phyloP scores from a whole-genome alignment of 2,113 vertebrate species.

The Spilogale gracilis region DNA sequence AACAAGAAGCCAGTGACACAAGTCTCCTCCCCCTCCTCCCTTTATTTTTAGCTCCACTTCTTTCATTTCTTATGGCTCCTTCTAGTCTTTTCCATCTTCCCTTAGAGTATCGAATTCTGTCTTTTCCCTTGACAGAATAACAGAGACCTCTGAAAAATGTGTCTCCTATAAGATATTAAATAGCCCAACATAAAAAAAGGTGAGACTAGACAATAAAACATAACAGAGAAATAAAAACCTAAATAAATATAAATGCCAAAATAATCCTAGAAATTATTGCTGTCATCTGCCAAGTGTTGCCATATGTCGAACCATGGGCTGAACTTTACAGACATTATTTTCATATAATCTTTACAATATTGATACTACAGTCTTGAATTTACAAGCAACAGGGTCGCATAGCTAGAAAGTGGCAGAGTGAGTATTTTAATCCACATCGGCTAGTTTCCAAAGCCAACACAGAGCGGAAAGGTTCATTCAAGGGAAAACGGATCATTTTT shows the following conservation, averaged over 20 bases:
- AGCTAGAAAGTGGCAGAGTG: background rate
- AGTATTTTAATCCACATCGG: constrained; percentile 14
- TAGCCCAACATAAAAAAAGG: background rate
- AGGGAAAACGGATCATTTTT: constrained; percentile 31
- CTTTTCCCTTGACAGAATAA: background rate
- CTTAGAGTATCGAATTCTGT: background rate
- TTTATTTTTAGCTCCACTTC: background rate
- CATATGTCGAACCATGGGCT: background rate
- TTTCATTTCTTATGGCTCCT: background rate
- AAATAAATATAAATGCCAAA: background rate
- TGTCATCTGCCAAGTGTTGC: background rate
- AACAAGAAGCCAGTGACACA: background rate
- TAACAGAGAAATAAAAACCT: background rate
- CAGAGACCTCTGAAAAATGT: background rate
- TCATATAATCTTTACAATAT: background rate
- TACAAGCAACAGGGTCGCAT: background rate
- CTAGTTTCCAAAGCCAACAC: constrained; percentile 23
- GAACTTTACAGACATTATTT: background rate
- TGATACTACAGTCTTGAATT: background rate
- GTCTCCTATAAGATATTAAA: background rate
- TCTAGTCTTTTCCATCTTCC: background rate
- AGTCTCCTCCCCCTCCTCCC: background rate
- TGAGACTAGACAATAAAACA: background rate
- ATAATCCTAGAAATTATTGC: background rate
- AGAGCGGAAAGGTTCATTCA: constrained; percentile 24